A percentile compares a stretch with the other conserved stretches of the same genome.
These are phyloP conservation scores for Chrysocyon brachyurus DNA, from an alignment of 2,797 vertebrate species.

Conservation along the genomic window DNA sequence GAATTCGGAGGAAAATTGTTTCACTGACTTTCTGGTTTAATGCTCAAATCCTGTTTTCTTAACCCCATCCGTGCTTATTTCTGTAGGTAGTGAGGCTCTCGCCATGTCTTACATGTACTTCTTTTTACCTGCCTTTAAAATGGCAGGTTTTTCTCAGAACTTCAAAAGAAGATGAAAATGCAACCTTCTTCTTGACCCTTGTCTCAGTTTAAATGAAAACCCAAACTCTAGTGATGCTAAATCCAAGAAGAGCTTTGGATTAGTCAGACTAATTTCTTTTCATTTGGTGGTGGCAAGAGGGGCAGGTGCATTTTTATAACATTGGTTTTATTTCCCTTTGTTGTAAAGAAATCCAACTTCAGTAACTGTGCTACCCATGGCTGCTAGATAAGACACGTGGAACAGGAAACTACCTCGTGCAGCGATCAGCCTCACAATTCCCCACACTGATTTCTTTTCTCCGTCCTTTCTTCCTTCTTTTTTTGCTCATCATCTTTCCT, in stretches of 20 bases:
- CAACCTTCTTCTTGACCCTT: slow-evolving; percentile 57
- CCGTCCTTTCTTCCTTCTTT: not conserved
- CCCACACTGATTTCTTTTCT: not conserved
- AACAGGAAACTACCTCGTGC: not conserved
- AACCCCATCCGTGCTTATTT: not conserved
- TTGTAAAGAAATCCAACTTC: slow-evolving; percentile 35
- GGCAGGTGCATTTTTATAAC: slow-evolving; percentile 44
- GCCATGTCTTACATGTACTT: not conserved
- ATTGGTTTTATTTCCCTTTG: slow-evolving; percentile 57
- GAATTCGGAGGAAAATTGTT: not conserved
- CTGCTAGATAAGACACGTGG: slow-evolving; percentile 31
- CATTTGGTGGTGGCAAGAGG: slow-evolving; percentile 43
- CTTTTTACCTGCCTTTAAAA: slow-evolving; percentile 44
- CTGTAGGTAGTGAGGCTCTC: not conserved
- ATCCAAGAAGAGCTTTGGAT: slow-evolving; percentile 44
- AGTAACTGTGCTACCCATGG: not conserved
- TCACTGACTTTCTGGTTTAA: slow-evolving; percentile 17
- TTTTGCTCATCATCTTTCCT: slow-evolving; percentile 22
- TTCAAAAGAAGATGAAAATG: slow-evolving; percentile 68
- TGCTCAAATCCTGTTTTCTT: not conserved
- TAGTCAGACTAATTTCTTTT: slow-evolving; percentile 56
- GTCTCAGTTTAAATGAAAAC: slow-evolving; percentile 74
- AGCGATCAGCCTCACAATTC: not conserved
- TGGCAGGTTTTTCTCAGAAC: slow-evolving; percentile 13
- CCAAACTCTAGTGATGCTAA: slow-evolving; percentile 49